These are phyloP conservation scores for Hetaerina americana DNA, from an alignment of 1,140 invertebrate genomes.

Conservation along the genomic window DNA sequence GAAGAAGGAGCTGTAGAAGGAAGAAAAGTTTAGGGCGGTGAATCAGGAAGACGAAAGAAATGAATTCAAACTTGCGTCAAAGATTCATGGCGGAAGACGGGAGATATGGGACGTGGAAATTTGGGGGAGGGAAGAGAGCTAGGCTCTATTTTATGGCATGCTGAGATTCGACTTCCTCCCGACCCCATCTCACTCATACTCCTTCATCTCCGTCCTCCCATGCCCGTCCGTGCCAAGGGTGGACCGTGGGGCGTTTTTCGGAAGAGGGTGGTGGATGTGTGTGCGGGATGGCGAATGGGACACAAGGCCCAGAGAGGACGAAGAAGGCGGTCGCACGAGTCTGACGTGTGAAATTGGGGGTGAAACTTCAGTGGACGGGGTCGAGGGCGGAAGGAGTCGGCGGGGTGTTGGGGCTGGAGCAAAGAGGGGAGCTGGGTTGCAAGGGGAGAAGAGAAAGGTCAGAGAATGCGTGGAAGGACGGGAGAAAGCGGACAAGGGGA, in stretches of 20 bases:
- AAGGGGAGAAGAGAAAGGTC: conserved; percentile 8
- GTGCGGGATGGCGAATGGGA: too few species aligned
- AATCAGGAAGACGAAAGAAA: background rate
- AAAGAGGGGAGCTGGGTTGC: too few species aligned
- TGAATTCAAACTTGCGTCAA: background rate
- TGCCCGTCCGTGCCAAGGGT: too few species aligned
- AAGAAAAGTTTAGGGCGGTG: background rate
- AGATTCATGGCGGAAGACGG: background rate
- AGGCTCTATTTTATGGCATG: background rate
- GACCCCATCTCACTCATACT: too few species aligned
- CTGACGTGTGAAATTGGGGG: conserved; percentile 1
- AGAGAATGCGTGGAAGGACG: conserved; percentile 13
- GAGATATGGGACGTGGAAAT: background rate
- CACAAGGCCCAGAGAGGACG: too few species aligned
- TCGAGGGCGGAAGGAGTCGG: too few species aligned
- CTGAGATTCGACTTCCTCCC: background rate
- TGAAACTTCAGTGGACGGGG: too few species aligned
- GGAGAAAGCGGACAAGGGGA: conserved; percentile 4
- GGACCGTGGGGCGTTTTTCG: too few species aligned
- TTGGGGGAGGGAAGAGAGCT: background rate
- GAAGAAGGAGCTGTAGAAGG: too few species aligned
- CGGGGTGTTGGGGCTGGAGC: too few species aligned
- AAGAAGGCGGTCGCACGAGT: background rate
- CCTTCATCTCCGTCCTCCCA: too few species aligned
- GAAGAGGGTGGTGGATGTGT: too few species aligned